phyloP scores from a whole-genome alignment of 2,113 vertebrate genomes.

The Amblyopsis rosae region DNA sequence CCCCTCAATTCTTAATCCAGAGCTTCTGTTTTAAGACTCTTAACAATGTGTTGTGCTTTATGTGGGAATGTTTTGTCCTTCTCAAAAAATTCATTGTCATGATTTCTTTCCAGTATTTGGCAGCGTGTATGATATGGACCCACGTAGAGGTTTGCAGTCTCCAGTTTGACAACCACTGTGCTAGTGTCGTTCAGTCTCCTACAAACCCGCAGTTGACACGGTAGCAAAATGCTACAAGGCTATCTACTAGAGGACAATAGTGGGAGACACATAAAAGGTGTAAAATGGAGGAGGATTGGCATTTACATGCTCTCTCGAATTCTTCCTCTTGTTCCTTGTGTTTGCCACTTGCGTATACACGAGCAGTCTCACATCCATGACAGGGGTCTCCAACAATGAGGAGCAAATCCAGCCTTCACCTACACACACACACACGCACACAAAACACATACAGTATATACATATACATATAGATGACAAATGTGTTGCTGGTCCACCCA shows the following conservation, averaged over 20 bases:
- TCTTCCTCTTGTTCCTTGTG: conserved; percentile 12
- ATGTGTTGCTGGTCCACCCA: neutral
- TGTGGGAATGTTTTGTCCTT: no score
- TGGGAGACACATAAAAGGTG: no score
- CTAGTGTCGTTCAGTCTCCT: conserved; percentile 2
- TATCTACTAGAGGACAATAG: neutral
- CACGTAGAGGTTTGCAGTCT: neutral
- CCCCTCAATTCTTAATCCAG: no score
- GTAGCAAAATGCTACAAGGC: conserved; percentile 10
- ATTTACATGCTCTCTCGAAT: no score
- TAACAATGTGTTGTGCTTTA: neutral
- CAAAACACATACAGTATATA: no score
- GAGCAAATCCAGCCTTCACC: no score
- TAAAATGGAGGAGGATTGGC: no score
- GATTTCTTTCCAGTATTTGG: no score
- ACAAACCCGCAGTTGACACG: conserved; percentile 14
- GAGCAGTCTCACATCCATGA: neutral
- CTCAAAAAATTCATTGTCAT: neutral
- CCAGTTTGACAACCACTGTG: no score
- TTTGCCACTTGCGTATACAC: neutral
- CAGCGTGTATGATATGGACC: neutral
- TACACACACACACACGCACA: no score
- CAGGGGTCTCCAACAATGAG: no score
- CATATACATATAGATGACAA: no score
- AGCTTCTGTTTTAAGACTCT: neutral